Percentiles rank a stretch among this genome's conserved stretches.
These are phyloP conservation scores for Echinarachnius parma DNA, from an alignment of 53 echinoderm and acorn worm genomes.

Conservation along the genomic window DNA sequence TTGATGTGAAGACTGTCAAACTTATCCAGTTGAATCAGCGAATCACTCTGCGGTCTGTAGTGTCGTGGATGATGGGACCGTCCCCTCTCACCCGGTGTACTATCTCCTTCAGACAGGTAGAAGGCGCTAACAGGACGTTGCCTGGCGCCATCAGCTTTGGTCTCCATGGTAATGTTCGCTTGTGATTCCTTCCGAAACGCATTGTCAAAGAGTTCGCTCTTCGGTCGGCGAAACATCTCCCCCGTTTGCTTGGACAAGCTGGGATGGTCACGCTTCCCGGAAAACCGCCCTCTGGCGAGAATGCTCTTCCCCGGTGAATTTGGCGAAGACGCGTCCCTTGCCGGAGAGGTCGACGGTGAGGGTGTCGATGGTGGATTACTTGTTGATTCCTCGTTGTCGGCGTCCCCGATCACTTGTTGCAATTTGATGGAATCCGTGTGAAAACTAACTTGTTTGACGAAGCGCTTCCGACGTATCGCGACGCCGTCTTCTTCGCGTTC, in stretches of 20 bases:
- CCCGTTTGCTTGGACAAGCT: slow-evolving; percentile 40
- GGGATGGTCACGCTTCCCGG: slow-evolving; percentile 37
- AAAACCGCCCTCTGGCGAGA: slow-evolving; percentile 25
- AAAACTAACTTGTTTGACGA: slow-evolving; percentile 41
- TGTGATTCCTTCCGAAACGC: slow-evolving; percentile 12
- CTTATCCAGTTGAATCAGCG: slow-evolving; percentile 38
- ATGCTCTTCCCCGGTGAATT: slow-evolving; percentile 25
- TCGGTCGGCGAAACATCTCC: slow-evolving; percentile 41
- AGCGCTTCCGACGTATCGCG: slow-evolving; percentile 22
- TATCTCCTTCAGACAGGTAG: slow-evolving; percentile 20
- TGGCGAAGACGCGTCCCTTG: neutral
- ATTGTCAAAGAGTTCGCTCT: slow-evolving; percentile 26
- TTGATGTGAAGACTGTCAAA: slow-evolving; percentile 45
- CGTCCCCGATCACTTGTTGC: slow-evolving; percentile 36
- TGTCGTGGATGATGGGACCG: slow-evolving; percentile 4
- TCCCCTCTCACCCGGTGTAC: slow-evolving; percentile 6
- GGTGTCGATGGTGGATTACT: neutral
- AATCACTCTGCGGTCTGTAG: slow-evolving; percentile 41
- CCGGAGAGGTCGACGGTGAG: neutral
- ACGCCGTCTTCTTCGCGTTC: slow-evolving; percentile 14
- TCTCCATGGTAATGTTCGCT: neutral
- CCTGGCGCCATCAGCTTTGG: neutral
- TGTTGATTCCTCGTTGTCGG: slow-evolving; percentile 10
- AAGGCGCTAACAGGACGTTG: slow-evolving; percentile 27
- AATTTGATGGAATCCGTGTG: slow-evolving; percentile 14